Conservation (phyloP, 2,797 vertebrate genomes). For the Chaenodraco wilsoni region DNA sequence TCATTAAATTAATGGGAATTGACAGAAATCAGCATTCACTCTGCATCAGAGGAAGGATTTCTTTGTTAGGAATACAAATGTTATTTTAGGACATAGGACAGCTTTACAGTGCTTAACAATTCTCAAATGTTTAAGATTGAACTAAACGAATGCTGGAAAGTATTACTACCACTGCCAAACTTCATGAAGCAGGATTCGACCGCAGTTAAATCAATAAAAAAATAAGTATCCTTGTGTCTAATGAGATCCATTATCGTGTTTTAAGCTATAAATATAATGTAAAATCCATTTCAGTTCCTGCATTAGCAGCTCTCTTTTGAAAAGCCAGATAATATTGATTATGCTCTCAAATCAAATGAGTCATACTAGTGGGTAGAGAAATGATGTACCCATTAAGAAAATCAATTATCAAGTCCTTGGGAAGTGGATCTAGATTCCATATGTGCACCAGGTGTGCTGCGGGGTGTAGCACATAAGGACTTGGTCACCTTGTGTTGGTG, state of each 20-base stretch:
- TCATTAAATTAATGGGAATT: background rate
- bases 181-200: background rate
- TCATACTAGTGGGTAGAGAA: background rate
- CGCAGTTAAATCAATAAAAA: background rate
- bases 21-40: background rate
- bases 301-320: background rate
- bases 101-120: background rate
- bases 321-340: background rate
- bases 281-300: background rate
- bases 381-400: background rate
- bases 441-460: background rate
- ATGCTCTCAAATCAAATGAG: background rate
- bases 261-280: background rate
- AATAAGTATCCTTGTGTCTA: background rate
- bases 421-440: background rate
- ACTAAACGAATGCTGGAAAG: background rate
- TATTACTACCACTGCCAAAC: background rate
- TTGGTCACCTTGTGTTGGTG: constrained; percentile 11
- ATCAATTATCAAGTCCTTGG: too few species aligned
- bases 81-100: background rate
- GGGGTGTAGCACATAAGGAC: background rate
- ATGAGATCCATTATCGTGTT: background rate
- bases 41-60: background rate
- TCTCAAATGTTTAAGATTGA: too few species aligned
- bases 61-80: background rate